Evolutionary conservation across 2,797 vertebrate species (phyloP).

Genomic region (Lacerta agilis): DNA sequence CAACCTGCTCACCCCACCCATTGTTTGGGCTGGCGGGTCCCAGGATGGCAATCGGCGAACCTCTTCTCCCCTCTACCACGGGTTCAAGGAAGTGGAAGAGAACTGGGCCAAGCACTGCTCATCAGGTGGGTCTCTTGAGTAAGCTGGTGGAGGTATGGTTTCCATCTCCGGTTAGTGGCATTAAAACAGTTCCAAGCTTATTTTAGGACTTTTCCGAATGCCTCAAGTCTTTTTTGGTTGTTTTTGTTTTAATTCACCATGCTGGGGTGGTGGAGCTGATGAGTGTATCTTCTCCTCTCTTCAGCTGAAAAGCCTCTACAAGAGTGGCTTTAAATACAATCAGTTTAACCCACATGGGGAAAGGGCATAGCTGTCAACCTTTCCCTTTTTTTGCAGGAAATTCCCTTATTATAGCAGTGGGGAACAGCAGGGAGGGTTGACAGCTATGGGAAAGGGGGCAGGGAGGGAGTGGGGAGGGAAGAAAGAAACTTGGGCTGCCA

Average conservation of each 20-base stretch:
- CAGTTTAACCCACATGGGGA: not conserved
- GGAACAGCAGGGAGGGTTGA: no score
- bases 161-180: not conserved
- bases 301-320: no score
- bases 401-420: no score
- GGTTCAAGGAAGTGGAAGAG: constrained; percentile 98
- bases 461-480: not conserved
- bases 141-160: not conserved
- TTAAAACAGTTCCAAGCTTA: not conserved
- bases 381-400: no score
- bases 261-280: not conserved
- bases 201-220: not conserved
- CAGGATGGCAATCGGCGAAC: constrained; percentile 87
- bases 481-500: not conserved
- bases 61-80: constrained; percentile 88
- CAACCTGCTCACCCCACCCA: constrained; percentile 93
- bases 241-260: not conserved
- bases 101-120: constrained; percentile 97
- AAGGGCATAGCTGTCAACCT: not conserved
- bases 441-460: not conserved
- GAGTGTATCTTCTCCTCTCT: no score
- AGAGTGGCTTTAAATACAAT: no score
- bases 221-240: not conserved
- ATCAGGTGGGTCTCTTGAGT: constrained; percentile 80
- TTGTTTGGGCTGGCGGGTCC: constrained; percentile 82